These are phyloP conservation scores for Zoanthus gigantus DNA, from an alignment of 92 coral and sea anemone species.

Conservation along the genomic window DNA sequence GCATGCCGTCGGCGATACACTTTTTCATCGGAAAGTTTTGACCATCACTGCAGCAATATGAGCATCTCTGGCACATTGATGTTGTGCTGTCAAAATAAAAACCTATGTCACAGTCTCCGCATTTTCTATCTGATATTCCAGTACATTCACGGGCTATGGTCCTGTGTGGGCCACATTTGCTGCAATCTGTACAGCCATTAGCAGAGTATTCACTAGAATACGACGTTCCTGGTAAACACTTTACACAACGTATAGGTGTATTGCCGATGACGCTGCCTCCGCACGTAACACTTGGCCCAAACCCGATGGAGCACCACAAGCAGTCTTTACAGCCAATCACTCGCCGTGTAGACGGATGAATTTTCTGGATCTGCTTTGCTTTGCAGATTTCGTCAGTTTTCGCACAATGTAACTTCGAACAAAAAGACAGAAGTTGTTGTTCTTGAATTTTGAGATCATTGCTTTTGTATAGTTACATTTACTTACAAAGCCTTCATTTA, in stretches of 20 bases:
- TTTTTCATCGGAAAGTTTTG: background rate
- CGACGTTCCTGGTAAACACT: background rate
- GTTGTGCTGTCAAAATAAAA: background rate
- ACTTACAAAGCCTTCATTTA: too few species aligned
- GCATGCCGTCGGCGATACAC: background rate
- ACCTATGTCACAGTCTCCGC: constrained; percentile 3
- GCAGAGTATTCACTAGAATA: background rate
- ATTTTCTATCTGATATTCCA: background rate
- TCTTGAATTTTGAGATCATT: too few species aligned
- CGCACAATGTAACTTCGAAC: background rate
- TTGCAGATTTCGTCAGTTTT: background rate
- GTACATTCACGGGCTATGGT: background rate
- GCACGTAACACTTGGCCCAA: background rate
- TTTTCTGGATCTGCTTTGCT: background rate
- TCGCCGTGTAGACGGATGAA: background rate
- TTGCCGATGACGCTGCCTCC: background rate
- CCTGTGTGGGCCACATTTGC: background rate
- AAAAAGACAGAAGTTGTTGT: background rate
- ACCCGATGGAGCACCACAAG: background rate
- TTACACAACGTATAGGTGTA: background rate
- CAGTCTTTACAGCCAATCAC: background rate
- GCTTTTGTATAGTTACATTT: too few species aligned
- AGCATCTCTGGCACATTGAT: background rate
- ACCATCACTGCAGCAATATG: background rate
- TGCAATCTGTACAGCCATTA: background rate